These are phyloP conservation scores for Menidia beryllina DNA, from an alignment of 2,113 vertebrate species.

Conservation along the genomic window DNA sequence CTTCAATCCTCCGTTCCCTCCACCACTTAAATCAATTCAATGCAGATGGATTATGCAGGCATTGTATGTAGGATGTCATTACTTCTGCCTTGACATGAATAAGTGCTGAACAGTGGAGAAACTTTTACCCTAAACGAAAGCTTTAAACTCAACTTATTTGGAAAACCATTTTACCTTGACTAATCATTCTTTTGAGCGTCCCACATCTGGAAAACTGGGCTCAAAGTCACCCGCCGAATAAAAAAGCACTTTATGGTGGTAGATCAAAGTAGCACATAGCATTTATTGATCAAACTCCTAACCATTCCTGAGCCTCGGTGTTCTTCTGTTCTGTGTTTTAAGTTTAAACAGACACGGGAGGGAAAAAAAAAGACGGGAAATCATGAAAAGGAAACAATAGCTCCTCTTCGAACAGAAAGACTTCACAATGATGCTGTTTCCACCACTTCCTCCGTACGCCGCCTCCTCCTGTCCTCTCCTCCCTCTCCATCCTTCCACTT, in stretches of 20 bases:
- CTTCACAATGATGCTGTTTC: slow-evolving; percentile 2
- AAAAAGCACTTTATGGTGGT: slow-evolving; percentile 21
- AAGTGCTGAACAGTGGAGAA: not conserved
- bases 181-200: slow-evolving; percentile 17
- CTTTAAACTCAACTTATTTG: slow-evolving; percentile 8
- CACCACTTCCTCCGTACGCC: not conserved
- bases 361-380: slow-evolving; percentile 20
- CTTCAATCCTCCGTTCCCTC: slow-evolving; percentile 1
- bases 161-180: slow-evolving; percentile 24
- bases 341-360: slow-evolving; percentile 19
- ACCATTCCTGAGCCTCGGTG: not conserved
- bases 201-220: slow-evolving; percentile 28
- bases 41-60: slow-evolving; percentile 3
- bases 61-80: slow-evolving; percentile 14
- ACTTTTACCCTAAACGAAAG: not conserved
- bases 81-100: not conserved
- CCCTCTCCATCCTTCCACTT: slow-evolving; percentile 23
- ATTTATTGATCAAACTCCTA: slow-evolving; percentile 40
- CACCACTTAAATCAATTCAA: slow-evolving; percentile 19
- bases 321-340: slow-evolving; percentile 51
- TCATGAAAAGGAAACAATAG: slow-evolving; percentile 16
- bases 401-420: slow-evolving; percentile 12
- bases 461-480: not conserved
- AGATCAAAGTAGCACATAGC: slow-evolving; percentile 51
- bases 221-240: slow-evolving; percentile 19